Evolutionary conservation across 2,888 invertebrate genomes (phyloP).

Genomic region (Melanostoma scalare): DNA sequence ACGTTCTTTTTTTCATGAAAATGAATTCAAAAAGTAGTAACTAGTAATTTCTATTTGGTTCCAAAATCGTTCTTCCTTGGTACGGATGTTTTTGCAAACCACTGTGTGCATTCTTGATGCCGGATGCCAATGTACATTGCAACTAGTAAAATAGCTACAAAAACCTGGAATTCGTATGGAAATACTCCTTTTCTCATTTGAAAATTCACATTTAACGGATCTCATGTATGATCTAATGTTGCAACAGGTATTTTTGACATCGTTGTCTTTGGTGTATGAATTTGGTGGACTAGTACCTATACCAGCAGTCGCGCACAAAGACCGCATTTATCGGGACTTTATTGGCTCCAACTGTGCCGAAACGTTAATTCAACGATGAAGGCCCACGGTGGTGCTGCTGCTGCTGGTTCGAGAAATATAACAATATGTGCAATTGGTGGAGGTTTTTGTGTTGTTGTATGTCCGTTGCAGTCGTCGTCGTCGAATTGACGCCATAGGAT

Average conservation of each 20-base stretch:
- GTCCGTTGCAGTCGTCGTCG: conserved; percentile 17
- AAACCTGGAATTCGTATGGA: conserved; percentile 58
- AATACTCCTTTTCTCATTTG: conserved; percentile 59
- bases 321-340: conserved; percentile 61
- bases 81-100: not conserved
- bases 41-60: no score
- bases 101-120: conserved; percentile 4
- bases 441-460: conserved; percentile 38
- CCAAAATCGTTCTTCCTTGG: not conserved
- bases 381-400: conserved; percentile 32
- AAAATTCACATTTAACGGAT: conserved; percentile 68
- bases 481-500: conserved; percentile 64
- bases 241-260: conserved; percentile 72
- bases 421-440: conserved; percentile 69
- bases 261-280: conserved; percentile 40
- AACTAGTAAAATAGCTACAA: conserved; percentile 26
- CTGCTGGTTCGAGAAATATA: conserved; percentile 52
- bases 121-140: conserved; percentile 14
- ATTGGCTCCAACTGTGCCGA: conserved; percentile 66
- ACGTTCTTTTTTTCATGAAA: no score
- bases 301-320: conserved; percentile 38
- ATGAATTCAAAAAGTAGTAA: no score
- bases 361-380: conserved; percentile 42
- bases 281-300: conserved; percentile 27
- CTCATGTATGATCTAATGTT: conserved; percentile 65